Conservation (phyloP, 2,113 vertebrate species). For the Perca fluviatilis region DNA sequence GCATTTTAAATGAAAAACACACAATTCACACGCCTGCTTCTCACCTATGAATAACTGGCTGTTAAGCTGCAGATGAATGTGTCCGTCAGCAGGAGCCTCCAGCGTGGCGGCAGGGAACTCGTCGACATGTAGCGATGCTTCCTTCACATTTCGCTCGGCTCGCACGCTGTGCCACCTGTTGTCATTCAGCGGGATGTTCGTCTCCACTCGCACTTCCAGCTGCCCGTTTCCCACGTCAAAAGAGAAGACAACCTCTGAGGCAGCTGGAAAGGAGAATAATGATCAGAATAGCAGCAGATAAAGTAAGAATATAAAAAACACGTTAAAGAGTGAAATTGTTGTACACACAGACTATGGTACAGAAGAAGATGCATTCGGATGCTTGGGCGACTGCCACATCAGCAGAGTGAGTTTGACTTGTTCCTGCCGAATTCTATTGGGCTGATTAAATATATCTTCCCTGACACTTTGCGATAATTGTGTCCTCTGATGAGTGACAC, state of each 20-base stretch:
- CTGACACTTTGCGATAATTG: constrained; percentile 32
- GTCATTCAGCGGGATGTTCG: constrained; percentile 87
- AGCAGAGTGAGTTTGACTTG: constrained; percentile 20
- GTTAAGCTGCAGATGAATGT: constrained; percentile 95
- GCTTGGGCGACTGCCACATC: not conserved
- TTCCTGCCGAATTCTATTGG: not conserved
- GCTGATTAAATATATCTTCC: constrained; percentile 11
- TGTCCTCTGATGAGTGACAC: constrained; percentile 31
- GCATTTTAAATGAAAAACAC: not conserved
- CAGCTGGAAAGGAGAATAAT: constrained; percentile 83
- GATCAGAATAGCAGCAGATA: not conserved
- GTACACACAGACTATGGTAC: not conserved
- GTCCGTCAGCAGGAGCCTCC: constrained; percentile 89
- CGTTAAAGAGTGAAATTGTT: not conserved
- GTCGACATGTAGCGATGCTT: constrained; percentile 91
- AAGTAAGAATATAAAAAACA: not conserved
- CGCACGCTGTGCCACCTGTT: constrained; percentile 94
- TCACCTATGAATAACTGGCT: constrained; percentile 97
- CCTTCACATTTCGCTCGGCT: constrained; percentile 94
- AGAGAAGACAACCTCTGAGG: constrained; percentile 91
- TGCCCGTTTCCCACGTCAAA: constrained; percentile 97
- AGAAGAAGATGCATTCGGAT: not conserved
- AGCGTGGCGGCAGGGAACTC: constrained; percentile 79
- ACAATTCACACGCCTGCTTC: constrained; percentile 8
- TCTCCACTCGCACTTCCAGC: constrained; percentile 87